Percentiles rank a stretch among this genome's conserved stretches.
These are phyloP conservation scores for Rallus limicola DNA, from an alignment of 2,113 vertebrate species.

Conservation along the genomic window DNA sequence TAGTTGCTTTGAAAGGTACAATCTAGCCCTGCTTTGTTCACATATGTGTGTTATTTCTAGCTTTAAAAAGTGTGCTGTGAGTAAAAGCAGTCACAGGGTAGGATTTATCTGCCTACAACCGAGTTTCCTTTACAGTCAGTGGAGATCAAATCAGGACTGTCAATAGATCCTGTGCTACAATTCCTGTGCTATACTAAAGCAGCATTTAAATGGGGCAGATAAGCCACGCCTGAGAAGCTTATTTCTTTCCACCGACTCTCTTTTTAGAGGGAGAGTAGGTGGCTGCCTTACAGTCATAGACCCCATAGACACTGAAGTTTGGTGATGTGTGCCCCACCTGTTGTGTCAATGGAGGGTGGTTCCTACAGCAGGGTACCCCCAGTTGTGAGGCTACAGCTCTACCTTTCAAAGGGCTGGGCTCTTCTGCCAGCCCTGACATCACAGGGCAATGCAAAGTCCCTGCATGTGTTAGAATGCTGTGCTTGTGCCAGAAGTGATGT, in stretches of 20 bases:
- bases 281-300: background rate
- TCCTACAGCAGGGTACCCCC: background rate
- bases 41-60: background rate
- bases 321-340: background rate
- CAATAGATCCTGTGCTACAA: background rate
- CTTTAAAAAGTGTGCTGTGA: background rate
- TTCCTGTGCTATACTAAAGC: background rate
- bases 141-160: slow-evolving; percentile 20
- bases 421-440: background rate
- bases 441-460: too few species aligned
- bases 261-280: background rate
- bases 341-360: background rate
- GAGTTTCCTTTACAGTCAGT: background rate
- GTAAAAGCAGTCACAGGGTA: background rate
- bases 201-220: background rate
- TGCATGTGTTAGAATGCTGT: background rate
- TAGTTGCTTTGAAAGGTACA: background rate
- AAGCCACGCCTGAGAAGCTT: background rate
- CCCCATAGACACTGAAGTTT: background rate
- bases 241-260: background rate
- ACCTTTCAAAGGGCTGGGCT: background rate
- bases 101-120: background rate
- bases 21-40: background rate
- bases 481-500: background rate
- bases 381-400: accelerated